Evolutionary conservation across 53 echinoderm and acorn worm genomes (phyloP).

Genomic region (Henricia sp.): DNA sequence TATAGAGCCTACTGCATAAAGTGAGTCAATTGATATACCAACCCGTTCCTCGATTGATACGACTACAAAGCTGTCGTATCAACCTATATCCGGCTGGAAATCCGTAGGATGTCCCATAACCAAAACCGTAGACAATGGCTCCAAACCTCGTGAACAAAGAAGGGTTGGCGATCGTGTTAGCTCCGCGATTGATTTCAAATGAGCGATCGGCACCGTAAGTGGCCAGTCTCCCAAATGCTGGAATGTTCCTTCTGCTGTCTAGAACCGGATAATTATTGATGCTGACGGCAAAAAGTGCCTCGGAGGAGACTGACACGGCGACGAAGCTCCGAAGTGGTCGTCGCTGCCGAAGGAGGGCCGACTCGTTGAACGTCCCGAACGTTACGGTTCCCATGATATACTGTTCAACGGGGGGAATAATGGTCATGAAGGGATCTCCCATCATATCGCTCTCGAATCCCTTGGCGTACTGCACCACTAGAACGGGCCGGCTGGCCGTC

Average conservation of each 20-base stretch:
- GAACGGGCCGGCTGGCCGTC: conserved; percentile 82
- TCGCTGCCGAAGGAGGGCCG: conserved; percentile 6
- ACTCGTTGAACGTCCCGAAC: conserved; percentile 86
- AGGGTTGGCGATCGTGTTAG: conserved; percentile 69
- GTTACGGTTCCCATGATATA: conserved; percentile 81
- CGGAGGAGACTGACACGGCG: conserved; percentile 77
- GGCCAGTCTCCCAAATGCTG: conserved; percentile 68
- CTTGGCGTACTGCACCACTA: conserved; percentile 92
- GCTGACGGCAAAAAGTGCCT: conserved; percentile 72
- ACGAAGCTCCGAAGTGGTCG: conserved; percentile 65
- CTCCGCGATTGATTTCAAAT: conserved; percentile 59
- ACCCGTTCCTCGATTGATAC: conserved; percentile 79
- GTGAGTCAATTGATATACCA: no score
- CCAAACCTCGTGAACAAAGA: conserved; percentile 63
- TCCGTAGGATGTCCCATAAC: conserved; percentile 76
- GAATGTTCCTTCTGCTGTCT: conserved; percentile 57
- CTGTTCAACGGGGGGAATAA: conserved; percentile 94
- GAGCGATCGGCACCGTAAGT: conserved; percentile 83
- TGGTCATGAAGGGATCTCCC: conserved; percentile 90
- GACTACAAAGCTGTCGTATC: conserved; percentile 73
- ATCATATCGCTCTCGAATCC: conserved; percentile 84
- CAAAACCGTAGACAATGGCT: conserved; percentile 88
- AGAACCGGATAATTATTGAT: conserved; percentile 67
- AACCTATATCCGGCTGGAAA: conserved; percentile 80
- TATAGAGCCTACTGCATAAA: no score